phyloP scores from a whole-genome alignment of 2,113 vertebrate genomes.

The Anas platyrhynchos region DNA sequence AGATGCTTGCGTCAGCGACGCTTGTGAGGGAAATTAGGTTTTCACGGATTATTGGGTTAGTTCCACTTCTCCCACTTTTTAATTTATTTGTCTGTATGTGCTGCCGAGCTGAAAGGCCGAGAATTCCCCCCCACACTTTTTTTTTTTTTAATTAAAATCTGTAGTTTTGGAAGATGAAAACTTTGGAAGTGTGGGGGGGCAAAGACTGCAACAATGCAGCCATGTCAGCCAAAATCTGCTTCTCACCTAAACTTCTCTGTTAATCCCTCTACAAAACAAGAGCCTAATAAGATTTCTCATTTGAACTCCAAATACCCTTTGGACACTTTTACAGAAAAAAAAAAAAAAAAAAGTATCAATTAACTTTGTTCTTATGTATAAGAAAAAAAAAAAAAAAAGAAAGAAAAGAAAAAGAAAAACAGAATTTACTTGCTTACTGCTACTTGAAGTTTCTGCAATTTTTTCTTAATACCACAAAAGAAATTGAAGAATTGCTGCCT shows the following conservation, averaged over 20 bases:
- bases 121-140: not conserved
- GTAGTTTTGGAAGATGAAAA: slow-evolving; percentile 77
- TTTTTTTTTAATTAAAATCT: slow-evolving; percentile 79
- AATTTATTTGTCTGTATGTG: slow-evolving; percentile 88
- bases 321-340: not conserved
- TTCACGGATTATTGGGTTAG: slow-evolving; percentile 88
- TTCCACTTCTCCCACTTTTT: slow-evolving; percentile 87
- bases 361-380: not conserved
- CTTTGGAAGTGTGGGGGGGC: not conserved
- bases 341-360: not conserved
- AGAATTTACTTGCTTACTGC: not conserved
- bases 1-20: slow-evolving; percentile 71
- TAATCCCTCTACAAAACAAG: slow-evolving; percentile 33
- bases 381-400: too few relatives aligned
- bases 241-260: slow-evolving; percentile 31
- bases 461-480: slow-evolving; percentile 7
- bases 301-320: slow-evolving; percentile 4
- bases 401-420: not conserved
- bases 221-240: slow-evolving; percentile 53
- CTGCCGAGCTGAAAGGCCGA: slow-evolving; percentile 80
- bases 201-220: slow-evolving; percentile 35
- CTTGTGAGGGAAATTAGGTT: slow-evolving; percentile 85
- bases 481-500: slow-evolving; percentile 5
- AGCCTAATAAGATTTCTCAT: not conserved
- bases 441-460: not conserved